Conservation (phyloP, 2,113 vertebrate species). For the Talpa occidentalis region DNA sequence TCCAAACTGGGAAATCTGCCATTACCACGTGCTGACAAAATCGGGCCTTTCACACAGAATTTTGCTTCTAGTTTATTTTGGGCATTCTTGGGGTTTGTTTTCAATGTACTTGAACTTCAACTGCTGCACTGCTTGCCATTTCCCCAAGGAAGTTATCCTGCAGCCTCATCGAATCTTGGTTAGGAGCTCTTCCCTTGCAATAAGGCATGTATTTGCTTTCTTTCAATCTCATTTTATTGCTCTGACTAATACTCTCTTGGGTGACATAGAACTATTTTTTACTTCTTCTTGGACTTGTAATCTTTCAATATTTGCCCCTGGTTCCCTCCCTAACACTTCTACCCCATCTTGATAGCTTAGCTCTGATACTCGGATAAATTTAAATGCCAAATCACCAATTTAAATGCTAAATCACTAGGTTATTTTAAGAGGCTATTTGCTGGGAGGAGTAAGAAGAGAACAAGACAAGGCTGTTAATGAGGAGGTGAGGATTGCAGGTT, state of each 20-base stretch:
- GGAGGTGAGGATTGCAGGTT: not conserved
- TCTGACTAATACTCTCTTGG: slow-evolving; percentile 33
- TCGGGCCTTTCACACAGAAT: not conserved
- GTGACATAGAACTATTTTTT: not conserved
- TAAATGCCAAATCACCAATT: slow-evolving; percentile 59
- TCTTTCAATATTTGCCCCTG: not conserved
- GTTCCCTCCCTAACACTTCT: not conserved
- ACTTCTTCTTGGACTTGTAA: not conserved
- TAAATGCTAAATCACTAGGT: slow-evolving; percentile 64
- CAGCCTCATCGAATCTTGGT: not conserved
- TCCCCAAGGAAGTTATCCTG: not conserved
- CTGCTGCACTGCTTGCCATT: not conserved
- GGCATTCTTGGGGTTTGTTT: not conserved
- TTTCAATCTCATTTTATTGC: slow-evolving; percentile 36
- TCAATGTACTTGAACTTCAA: not conserved
- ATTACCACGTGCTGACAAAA: not conserved
- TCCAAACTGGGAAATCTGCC: slow-evolving; percentile 3
- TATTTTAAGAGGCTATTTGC: slow-evolving; percentile 65
- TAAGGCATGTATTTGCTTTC: not conserved
- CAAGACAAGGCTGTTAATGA: not conserved
- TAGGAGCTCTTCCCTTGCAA: slow-evolving; percentile 37
- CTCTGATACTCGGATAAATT: slow-evolving; percentile 44
- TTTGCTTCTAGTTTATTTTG: not conserved
- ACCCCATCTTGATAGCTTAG: not conserved
- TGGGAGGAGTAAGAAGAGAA: not conserved